Percentiles rank a stretch among this genome's conserved stretches.
Conservation (phyloP, 2,888 invertebrate genomes). For the Agrotis segetum region DNA sequence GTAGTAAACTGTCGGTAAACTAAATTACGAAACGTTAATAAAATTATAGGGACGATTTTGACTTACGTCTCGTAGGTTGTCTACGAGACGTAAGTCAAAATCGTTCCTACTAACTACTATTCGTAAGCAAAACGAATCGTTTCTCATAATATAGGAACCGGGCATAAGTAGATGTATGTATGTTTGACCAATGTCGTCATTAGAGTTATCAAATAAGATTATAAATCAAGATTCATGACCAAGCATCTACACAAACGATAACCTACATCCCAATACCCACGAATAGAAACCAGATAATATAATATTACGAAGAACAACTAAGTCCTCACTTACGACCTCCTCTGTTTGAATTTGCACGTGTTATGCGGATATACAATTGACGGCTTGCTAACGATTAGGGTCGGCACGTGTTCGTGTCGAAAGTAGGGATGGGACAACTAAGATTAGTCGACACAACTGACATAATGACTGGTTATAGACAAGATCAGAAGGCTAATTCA, state of each 20-base stretch:
- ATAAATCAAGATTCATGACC: background rate
- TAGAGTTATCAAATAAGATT: background rate
- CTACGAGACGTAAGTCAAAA: too few relatives aligned
- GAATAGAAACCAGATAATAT: background rate
- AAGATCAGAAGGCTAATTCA: too few relatives aligned
- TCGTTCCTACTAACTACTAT: too few relatives aligned
- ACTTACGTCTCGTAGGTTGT: too few relatives aligned
- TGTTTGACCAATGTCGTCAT: background rate
- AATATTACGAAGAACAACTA: slow-evolving; percentile 3
- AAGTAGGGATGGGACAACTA: background rate
- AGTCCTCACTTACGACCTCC: background rate
- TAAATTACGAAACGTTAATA: too few relatives aligned
- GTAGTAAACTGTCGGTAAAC: too few relatives aligned
- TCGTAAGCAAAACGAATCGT: too few relatives aligned
- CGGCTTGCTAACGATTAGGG: background rate
- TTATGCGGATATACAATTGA: slow-evolving; percentile 1
- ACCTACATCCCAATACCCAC: background rate
- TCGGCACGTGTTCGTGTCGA: background rate
- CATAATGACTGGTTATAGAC: too few relatives aligned
- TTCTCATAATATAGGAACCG: too few relatives aligned
- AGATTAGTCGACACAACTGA: too few relatives aligned
- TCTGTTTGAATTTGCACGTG: slow-evolving; percentile 1
- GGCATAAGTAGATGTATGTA: too few relatives aligned
- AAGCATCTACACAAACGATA: background rate
- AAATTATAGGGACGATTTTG: too few relatives aligned